Evolutionary conservation across 2,888 invertebrate genomes (phyloP).

Genomic region (Nesidiocoris tenuis): DNA sequence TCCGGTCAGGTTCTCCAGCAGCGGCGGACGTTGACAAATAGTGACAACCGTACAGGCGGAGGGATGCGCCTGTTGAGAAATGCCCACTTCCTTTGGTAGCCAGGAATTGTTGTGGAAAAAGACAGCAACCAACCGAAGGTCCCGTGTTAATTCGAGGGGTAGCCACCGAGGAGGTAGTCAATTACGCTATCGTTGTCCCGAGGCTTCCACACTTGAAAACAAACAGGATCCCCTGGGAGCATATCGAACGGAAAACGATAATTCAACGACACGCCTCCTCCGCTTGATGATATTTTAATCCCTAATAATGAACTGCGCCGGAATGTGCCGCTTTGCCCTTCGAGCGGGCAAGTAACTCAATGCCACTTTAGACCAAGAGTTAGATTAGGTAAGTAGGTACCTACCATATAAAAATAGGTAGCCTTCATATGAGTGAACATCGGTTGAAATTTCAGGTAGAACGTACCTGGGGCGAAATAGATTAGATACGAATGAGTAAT

Average conservation of each 20-base stretch:
- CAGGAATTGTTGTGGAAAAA: conserved; percentile 4
- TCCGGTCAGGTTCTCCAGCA: background rate
- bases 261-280: background rate
- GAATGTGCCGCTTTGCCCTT: background rate
- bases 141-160: background rate
- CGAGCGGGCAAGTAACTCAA: too few species aligned
- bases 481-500: too few species aligned
- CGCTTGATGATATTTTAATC: background rate
- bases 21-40: conserved; percentile 33
- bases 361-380: too few species aligned
- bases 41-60: conserved; percentile 20
- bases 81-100: conserved; percentile 1
- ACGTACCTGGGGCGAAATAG: too few species aligned
- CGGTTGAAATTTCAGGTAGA: too few species aligned
- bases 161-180: background rate
- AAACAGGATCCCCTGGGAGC: background rate
- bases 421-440: too few species aligned
- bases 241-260: background rate
- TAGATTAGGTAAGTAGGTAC: too few species aligned
- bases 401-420: too few species aligned
- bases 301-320: background rate
- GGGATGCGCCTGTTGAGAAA: conserved; percentile 4
- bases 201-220: background rate
- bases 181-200: background rate
- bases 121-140: background rate